Evolutionary conservation across 2,113 vertebrate species (phyloP), one percentile per base, ranked within the genome.

Genomic region (Ifrita kowaldi): DNA sequence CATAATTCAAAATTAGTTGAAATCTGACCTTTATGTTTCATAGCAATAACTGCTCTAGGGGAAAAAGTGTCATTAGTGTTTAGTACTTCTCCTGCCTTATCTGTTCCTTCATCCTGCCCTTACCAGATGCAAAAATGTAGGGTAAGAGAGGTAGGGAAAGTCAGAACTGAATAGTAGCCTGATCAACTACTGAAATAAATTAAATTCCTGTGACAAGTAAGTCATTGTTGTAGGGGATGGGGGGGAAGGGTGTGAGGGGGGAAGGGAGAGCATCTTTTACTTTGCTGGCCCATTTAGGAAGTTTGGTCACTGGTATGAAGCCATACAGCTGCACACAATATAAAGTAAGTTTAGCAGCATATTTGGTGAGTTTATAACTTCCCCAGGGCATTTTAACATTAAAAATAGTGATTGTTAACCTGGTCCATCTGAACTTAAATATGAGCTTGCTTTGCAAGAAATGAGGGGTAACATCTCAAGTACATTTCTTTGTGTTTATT

Each of bases 311-410:
- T 98, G 98, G 97, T 98, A 97, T 97, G 93, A 96, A 98, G 98
- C 98, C 97, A 97, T 97, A 94, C 98, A 98, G 98, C 98, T 98
- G 98, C 98, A 98, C 97, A 98, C 97, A 98, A 98, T 98, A 98
- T 98, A 98, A 97, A 98, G 95, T 97, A 97, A 96, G 97, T 98
- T 98, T 98, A 98, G 98, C 96, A 98, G 97, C 98, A 97, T 98
- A 98, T 98, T 98, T 98, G 97, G 96, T 98, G 97, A 96, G 86
- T 98, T 98, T 98, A 98, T 98, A 98, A 98, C 97, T 97, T 98
- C 98, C 98, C 98, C 89, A 39, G 98, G 98, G 98, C 98, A 97
- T 98, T 98, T 98, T 98, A 98, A 98, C 98, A 98, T 98, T 98
- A 97, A 98, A 98, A 98, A 98, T 98, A 97, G 98, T 97, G 95